A percentile compares a stretch with the other conserved stretches of the same genome.
Evolutionary conservation across 2,797 vertebrate genomes (phyloP).

Genomic region (Hipposideros larvatus): DNA sequence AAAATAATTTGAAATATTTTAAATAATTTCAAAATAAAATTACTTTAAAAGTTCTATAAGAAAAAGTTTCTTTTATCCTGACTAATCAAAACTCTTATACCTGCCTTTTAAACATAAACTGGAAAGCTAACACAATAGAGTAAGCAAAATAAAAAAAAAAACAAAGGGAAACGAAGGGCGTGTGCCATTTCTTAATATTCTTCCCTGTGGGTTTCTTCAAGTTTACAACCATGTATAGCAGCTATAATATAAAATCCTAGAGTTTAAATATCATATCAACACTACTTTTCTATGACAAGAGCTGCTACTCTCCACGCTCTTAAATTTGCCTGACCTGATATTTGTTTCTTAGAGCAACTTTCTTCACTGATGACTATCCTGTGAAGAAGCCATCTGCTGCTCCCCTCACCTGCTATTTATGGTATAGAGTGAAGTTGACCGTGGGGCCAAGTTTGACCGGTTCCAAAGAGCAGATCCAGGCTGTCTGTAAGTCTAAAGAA

Average conservation of each 20-base stretch:
- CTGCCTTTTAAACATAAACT: slow-evolving; percentile 47
- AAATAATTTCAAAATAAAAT: neutral
- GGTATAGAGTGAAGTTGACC: neutral
- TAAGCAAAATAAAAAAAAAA: neutral
- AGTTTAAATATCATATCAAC: neutral
- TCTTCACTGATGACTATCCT: neutral
- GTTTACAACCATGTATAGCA: neutral
- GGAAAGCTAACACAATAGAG: slow-evolving; percentile 31
- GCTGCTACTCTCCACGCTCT: neutral
- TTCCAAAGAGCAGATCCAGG: neutral
- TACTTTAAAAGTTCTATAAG: neutral
- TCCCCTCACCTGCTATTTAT: neutral
- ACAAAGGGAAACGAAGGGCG: neutral
- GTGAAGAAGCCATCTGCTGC: neutral
- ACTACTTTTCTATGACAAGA: neutral
- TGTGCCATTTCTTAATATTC: neutral
- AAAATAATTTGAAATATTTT: neutral
- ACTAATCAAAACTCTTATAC: neutral
- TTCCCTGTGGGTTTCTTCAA: neutral
- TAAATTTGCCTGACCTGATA: neutral
- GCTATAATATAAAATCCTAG: neutral
- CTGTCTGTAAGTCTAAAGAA: neutral
- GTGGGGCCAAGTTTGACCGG: neutral
- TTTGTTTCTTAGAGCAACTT: neutral
- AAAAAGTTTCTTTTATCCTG: neutral